Percentiles rank a stretch among this genome's conserved stretches.
These are phyloP conservation scores for Clarias fuscus DNA, from an alignment of 2,797 vertebrate species.

Conservation along the genomic window DNA sequence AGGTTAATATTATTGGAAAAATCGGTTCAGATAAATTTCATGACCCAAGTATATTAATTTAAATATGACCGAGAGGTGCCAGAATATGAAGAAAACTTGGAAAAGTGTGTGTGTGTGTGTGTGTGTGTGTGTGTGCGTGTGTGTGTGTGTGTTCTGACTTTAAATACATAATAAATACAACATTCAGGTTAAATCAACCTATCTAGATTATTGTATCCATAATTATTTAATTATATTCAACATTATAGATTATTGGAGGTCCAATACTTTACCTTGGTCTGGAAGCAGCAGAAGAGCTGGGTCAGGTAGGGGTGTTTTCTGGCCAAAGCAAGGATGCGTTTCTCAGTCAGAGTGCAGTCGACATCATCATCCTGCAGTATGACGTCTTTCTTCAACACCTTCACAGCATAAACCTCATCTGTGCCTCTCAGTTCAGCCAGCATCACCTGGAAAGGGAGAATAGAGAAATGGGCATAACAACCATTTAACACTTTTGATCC, in stretches of 20 bases:
- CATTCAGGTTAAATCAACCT: neutral
- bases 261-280: conserved; percentile 83
- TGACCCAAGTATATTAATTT: neutral
- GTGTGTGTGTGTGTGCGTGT: no score
- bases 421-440: conserved; percentile 91
- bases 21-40: neutral
- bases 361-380: conserved; percentile 97
- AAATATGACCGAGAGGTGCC: neutral
- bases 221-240: no score
- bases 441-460: conserved; percentile 82
- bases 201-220: no score
- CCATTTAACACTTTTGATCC: neutral
- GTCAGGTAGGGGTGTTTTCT: conserved; percentile 93
- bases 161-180: neutral
- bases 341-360: conserved; percentile 96
- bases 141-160: neutral
- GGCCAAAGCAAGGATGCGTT: conserved; percentile 91
- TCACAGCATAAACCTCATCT: conserved; percentile 94
- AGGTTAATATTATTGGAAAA: neutral
- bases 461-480: neutral
- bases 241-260: neutral
- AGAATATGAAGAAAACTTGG: neutral
- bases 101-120: neutral
- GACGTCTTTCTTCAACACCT: conserved; percentile 95
- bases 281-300: conserved; percentile 98